Conservation (phyloP, 2,888 invertebrate genomes). For the Nematopogon swammerdamellus region DNA sequence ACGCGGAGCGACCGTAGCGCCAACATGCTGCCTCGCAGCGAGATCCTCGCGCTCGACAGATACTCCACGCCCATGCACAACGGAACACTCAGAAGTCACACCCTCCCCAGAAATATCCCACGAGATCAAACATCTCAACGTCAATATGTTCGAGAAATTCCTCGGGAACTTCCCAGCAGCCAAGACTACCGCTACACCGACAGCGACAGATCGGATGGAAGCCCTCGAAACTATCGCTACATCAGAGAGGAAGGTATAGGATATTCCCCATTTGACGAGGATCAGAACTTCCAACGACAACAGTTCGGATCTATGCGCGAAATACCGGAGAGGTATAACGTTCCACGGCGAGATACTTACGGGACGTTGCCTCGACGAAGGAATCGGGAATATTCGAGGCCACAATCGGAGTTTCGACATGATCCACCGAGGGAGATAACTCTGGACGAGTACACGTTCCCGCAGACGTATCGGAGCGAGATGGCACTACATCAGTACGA, state of each 20-base stretch:
- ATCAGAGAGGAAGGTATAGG: neutral
- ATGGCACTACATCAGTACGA: conserved; percentile 12
- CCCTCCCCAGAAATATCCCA: neutral
- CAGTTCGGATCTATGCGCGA: neutral
- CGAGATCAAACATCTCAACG: no score
- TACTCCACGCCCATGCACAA: conserved; percentile 23
- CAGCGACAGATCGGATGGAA: neutral
- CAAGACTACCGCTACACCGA: neutral
- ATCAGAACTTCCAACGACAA: neutral
- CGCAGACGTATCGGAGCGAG: conserved; percentile 13
- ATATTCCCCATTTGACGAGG: neutral
- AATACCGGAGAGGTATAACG: neutral
- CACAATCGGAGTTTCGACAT: conserved; percentile 3
- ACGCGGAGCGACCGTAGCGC: conserved; percentile 31
- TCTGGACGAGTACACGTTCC: conserved; percentile 31
- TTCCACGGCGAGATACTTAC: conserved; percentile 16
- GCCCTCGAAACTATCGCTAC: neutral
- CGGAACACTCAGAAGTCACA: neutral
- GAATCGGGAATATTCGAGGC: neutral
- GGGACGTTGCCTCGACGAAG: neutral
- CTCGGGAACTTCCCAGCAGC: neutral
- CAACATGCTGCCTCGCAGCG: conserved; percentile 32
- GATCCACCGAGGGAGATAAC: conserved; percentile 9
- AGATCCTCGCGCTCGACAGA: conserved; percentile 45
- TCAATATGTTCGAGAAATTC: neutral